Base-by-base conservation (phyloP, 2,888 invertebrate genomes). In the Camptogramma bilineatum region DNA sequence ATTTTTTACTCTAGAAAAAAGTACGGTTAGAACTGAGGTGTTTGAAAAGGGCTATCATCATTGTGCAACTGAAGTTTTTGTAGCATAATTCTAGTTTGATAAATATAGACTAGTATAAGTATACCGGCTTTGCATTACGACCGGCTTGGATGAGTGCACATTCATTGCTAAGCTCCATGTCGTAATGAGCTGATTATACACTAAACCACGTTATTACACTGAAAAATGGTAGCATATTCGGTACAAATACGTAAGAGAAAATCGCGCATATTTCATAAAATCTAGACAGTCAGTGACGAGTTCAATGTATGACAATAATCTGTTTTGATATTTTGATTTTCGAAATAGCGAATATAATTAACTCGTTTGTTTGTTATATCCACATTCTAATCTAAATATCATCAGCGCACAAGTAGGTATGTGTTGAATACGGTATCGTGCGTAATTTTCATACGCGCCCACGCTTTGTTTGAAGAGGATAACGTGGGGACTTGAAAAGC, bases 1-100 rank as follows among this genome's bases (percentile, higher is more conserved):
- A 58, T 69, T 72, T 74, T 59, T 70, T 65, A 61, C 69, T 68
- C 63, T 13, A 46, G 31, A 64, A 66, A 73, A 76, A 73, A 77
- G 66, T 70, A 65, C 64, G 71, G 73, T 78, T 74, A 75, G 71
- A 80, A 80, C 69, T 64, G 69, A 66, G 63, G 61, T 66, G 66
- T 72, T 64, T 16, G 64, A 72, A 79, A 74, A 78, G 75, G 76
- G 76, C 79, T 72, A 80, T 79, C 82, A 83, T 77, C 73, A 73
- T 81, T 79, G 74, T 73, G 77, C 78, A 79, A 77, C 75, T 72
- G 73, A 64, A 74, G 71, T 73, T 77, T 81, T 76, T 75, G 78
- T 81, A 82, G 77, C 77, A 81, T 81, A 75, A 80, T 80, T 80
- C 79, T 84, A 54, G 82, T 80, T 83, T 78, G 81, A 78, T 83